Evolutionary conservation across 2,888 invertebrate species (phyloP).

Genomic region (Drosophila leonis): DNA sequence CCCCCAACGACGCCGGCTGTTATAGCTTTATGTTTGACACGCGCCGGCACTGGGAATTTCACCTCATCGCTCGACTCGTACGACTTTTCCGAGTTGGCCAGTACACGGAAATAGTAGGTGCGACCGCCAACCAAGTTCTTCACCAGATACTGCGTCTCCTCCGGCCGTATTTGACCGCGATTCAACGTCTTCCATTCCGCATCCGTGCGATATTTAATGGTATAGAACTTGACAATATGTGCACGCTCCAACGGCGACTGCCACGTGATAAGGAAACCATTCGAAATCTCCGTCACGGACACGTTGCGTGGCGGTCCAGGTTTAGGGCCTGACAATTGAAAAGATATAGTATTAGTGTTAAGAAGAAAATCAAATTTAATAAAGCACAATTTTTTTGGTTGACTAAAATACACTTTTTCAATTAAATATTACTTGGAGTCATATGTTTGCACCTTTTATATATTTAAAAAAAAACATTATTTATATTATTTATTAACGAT

Average conservation of each 20-base stretch:
- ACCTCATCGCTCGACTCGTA: constrained; percentile 95
- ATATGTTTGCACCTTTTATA: too few relatives aligned
- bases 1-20: constrained; percentile 98
- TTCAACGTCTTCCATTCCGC: constrained; percentile 95
- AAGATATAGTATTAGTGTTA: constrained; percentile 11
- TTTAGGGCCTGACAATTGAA: constrained; percentile 90
- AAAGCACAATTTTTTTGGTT: background rate
- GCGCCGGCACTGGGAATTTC: constrained; percentile 94
- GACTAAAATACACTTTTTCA: background rate
- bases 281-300: constrained; percentile 94
- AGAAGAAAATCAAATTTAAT: background rate
- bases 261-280: constrained; percentile 96
- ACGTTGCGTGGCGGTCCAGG: constrained; percentile 96
- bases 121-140: constrained; percentile 96
- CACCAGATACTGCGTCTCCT: constrained; percentile 96
- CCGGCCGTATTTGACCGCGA: constrained; percentile 94
- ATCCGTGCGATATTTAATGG: constrained; percentile 96
- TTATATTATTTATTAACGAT: background rate
- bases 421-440: background rate
- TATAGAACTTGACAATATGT: constrained; percentile 94
- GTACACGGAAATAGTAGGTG: constrained; percentile 96
- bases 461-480: too few relatives aligned
- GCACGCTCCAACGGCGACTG: constrained; percentile 93
- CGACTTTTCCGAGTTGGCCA: constrained; percentile 94
- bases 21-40: constrained; percentile 97